A percentile compares a stretch with the other conserved stretches of the same genome.
Evolutionary conservation across 2,113 vertebrate genomes (phyloP).

Genomic region (Sprattus sprattus): DNA sequence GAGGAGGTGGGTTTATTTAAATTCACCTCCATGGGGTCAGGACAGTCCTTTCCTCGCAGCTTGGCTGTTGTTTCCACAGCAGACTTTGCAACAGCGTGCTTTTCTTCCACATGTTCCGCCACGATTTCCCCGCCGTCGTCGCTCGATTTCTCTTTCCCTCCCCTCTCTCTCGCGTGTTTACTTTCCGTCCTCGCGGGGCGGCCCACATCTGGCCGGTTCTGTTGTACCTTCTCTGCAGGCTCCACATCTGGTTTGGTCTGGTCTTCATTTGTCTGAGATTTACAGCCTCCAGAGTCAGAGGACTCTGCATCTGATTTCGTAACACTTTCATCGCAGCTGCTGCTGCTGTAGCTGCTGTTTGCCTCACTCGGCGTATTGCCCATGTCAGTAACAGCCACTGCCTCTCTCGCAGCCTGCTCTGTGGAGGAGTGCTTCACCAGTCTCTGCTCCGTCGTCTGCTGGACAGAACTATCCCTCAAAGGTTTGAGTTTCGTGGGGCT

Average conservation of each 20-base stretch:
- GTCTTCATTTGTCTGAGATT: not conserved
- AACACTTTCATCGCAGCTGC: not conserved
- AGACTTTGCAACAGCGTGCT: not conserved
- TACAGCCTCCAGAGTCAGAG: conserved; percentile 24
- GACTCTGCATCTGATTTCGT: not conserved
- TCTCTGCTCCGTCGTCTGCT: not conserved
- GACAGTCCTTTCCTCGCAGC: not conserved
- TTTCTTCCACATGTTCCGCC: conserved; percentile 1
- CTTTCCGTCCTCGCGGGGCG: not conserved
- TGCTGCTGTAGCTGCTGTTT: conserved; percentile 16
- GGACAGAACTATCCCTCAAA: conserved; percentile 28
- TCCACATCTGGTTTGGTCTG: conserved; percentile 38
- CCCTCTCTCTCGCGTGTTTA: not conserved
- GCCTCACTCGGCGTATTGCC: not conserved
- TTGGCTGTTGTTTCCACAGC: not conserved
- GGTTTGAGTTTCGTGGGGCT: conserved; percentile 49
- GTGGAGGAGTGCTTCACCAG: not conserved
- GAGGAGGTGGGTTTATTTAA: not conserved
- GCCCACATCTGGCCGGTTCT: conserved; percentile 34
- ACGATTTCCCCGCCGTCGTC: not conserved
- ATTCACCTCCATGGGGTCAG: not conserved
- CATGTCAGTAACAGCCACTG: not conserved
- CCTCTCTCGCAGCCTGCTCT: not conserved
- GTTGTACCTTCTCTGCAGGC: conserved; percentile 20
- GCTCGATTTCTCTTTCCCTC: not conserved